phyloP scores from a whole-genome alignment of 2,888 invertebrate genomes.

The Sinelater perroti region DNA sequence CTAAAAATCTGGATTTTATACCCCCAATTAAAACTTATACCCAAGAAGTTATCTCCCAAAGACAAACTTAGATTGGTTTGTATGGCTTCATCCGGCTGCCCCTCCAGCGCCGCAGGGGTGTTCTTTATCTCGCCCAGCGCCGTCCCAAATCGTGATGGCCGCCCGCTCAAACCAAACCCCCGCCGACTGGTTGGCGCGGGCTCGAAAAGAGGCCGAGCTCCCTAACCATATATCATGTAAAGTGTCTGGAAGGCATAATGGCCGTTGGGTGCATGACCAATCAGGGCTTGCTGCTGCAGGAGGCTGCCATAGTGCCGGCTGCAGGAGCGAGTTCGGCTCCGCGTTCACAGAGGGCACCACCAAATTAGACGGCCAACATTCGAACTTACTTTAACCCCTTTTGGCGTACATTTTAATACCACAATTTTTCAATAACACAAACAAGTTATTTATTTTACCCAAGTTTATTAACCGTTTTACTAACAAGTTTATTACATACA shows the following conservation, averaged over 20 bases:
- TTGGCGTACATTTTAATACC: too few species aligned
- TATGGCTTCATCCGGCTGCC: constrained; percentile 43
- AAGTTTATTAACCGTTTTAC: too few species aligned
- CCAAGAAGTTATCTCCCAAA: constrained; percentile 43
- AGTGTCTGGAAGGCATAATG: constrained; percentile 62
- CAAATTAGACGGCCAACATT: constrained; percentile 24
- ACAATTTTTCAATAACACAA: too few species aligned
- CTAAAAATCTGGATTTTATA: constrained; percentile 27
- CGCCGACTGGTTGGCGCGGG: constrained; percentile 50
- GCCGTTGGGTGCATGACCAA: constrained; percentile 62
- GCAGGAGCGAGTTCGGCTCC: constrained; percentile 40
- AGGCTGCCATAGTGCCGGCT: constrained; percentile 37
- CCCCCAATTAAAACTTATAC: constrained; percentile 47
- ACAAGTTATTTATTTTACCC: too few species aligned
- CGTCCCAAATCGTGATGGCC: constrained; percentile 59
- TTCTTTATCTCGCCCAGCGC: constrained; percentile 46
- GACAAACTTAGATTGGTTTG: constrained; percentile 41
- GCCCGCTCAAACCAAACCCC: constrained; percentile 44
- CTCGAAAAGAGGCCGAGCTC: constrained; percentile 52
- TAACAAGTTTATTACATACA: too few species aligned
- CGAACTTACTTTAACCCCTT: constrained; percentile 11
- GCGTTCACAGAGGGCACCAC: constrained; percentile 50
- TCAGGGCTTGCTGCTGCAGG: constrained; percentile 45
- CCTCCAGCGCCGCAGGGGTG: constrained; percentile 33
- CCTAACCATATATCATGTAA: constrained; percentile 54